Base-by-base conservation (phyloP, 2,797 vertebrate species). In the Taenioides sp. region DNA sequence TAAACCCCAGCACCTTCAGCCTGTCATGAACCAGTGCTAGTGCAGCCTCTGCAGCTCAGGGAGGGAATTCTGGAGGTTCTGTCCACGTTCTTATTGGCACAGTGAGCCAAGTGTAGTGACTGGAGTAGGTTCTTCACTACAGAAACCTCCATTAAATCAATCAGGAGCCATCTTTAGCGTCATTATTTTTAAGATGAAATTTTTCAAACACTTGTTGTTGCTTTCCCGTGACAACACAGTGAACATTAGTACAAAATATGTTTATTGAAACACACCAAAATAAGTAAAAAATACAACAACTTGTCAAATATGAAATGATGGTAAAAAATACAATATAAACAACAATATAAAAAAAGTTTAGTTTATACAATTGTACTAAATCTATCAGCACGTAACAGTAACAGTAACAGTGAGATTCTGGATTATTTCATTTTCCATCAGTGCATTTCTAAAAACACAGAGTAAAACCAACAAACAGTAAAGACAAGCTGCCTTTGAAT, bases 261-360 rank as follows among this genome's bases (percentile, higher is more conserved):
- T 37, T 22, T 37, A 63, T 22, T 43, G 22, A 62, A 20, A 34
- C 55, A 27, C 9, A 16, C 28, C 0, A 28, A 37, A 34, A 34
- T 2, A 7, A 4, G 31, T 63, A 40, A 20, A 62, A 43, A 63
- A 40, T 5, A 18, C 28, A 63, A 2, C 6, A n/a, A 0, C 3
- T 34, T 34, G 28, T 11, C 20, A 61, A 31, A 34, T 18, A 59
- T 59, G 23, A 17, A 28, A 28, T 12, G 23, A 22, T n/a, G 17
- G n/a, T 63, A 63, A 20, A 60, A 63, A 63, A 63, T 14, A 20
- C 1, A n/a, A n/a, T 23, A 31, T 23, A 10, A 61, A 34, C 2
- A 61, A 65, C 74, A 69, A 73, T 59, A 28, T 37, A 37, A 37
- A 62, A 37, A 61, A 57, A 2, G n/a, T 57, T 57, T 12, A 57